Conservation (phyloP, 2,113 vertebrate genomes). For the Ranitomeya imitator region DNA sequence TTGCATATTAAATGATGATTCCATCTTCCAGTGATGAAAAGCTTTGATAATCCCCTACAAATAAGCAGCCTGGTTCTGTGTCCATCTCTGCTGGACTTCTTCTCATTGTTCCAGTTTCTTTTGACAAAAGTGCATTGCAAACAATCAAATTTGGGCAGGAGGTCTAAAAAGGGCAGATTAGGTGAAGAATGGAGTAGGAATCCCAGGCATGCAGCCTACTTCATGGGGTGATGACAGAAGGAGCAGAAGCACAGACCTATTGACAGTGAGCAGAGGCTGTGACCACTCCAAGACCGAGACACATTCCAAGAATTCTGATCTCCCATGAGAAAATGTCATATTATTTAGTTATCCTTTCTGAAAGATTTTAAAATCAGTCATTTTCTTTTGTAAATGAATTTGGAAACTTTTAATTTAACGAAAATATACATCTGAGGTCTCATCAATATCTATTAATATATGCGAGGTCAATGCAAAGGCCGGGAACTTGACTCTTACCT, state of each 20-base stretch:
- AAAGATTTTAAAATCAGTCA: neutral
- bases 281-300: conserved; percentile 6
- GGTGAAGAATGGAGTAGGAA: conserved; percentile 66
- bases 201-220: conserved; percentile 68
- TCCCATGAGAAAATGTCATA: neutral
- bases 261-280: neutral
- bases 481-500: no score
- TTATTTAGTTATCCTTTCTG: neutral
- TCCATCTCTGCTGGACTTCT: neutral
- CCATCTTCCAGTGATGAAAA: no score
- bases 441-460: no score
- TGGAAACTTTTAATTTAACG: neutral
- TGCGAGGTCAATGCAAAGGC: no score
- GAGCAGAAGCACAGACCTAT: neutral
- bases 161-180: conserved; percentile 67
- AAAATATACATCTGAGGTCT: no score
- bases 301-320: conserved; percentile 28
- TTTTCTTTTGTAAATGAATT: neutral
- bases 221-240: conserved; percentile 50
- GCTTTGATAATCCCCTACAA: neutral
- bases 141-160: conserved; percentile 59
- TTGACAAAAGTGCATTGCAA: conserved; percentile 53
- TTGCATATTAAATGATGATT: neutral
- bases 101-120: neutral
- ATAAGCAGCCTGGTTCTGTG: neutral